phyloP scores from a whole-genome alignment of 2,113 vertebrate species.

The Arizona elegans region DNA sequence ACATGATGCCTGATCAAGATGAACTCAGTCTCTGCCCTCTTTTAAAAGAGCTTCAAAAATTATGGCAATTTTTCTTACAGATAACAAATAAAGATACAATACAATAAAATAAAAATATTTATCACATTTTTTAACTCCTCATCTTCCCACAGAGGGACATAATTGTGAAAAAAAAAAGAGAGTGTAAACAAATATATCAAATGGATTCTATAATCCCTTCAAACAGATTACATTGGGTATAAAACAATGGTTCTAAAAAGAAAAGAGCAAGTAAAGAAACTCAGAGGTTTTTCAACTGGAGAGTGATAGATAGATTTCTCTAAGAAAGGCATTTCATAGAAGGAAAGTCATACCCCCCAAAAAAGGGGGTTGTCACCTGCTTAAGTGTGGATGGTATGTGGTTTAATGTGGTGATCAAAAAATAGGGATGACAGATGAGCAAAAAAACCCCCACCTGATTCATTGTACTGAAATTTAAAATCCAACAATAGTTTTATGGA shows the following conservation, averaged over 20 bases:
- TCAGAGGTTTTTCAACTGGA: not conserved
- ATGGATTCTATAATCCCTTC: not conserved
- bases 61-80: not conserved
- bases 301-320: not conserved
- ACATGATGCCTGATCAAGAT: too few relatives aligned
- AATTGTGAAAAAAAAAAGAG: not conserved
- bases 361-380: not conserved
- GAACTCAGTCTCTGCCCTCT: too few relatives aligned
- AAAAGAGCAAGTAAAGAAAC: not conserved
- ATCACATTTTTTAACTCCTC: too few relatives aligned
- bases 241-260: not conserved
- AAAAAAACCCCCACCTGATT: not conserved
- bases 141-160: too few relatives aligned
- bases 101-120: too few relatives aligned
- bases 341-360: too few relatives aligned
- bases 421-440: not conserved
- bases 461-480: not conserved
- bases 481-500: not conserved
- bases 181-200: not conserved
- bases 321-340: not conserved
- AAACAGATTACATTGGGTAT: not conserved
- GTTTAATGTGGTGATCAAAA: not conserved
- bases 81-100: not conserved
- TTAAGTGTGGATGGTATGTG: not conserved
- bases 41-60: too few relatives aligned